Evolutionary conservation across 92 coral and sea anemone genomes (phyloP).

Genomic region (Virgularia gustaviana): DNA sequence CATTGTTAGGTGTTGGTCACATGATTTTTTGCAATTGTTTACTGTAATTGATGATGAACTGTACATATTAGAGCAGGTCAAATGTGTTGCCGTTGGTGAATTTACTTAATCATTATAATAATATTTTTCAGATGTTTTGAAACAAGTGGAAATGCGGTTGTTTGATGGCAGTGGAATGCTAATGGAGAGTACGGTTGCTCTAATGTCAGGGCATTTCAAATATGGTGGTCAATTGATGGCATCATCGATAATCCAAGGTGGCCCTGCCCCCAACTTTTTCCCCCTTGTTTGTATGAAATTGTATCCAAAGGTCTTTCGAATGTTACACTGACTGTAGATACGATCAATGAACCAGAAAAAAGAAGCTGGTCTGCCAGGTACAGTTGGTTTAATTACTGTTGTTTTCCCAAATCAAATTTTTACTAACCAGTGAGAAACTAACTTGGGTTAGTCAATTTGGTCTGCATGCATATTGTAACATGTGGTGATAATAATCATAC

Average conservation of each 20-base stretch:
- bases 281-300: background rate
- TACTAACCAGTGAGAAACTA: too few species aligned
- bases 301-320: background rate
- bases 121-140: slow-evolving; percentile 19
- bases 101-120: too few species aligned
- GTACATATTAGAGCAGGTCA: too few species aligned
- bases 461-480: too few species aligned
- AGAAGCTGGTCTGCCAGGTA: background rate
- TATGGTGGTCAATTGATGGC: slow-evolving; percentile 35
- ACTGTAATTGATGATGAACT: too few species aligned
- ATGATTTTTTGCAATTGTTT: background rate
- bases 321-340: background rate
- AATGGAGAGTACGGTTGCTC: slow-evolving; percentile 19
- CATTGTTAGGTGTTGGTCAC: background rate
- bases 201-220: slow-evolving; percentile 10
- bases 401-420: too few species aligned
- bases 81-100: too few species aligned
- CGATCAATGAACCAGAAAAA: background rate
- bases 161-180: slow-evolving; percentile 15
- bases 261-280: slow-evolving; percentile 15
- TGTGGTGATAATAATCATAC: too few species aligned
- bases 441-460: too few species aligned
- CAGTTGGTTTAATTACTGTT: too few species aligned
- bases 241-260: slow-evolving; percentile 22
- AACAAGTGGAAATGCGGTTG: slow-evolving; percentile 21